Conservation (phyloP, 2,888 invertebrate genomes). For the Meghimatium bilineatum region DNA sequence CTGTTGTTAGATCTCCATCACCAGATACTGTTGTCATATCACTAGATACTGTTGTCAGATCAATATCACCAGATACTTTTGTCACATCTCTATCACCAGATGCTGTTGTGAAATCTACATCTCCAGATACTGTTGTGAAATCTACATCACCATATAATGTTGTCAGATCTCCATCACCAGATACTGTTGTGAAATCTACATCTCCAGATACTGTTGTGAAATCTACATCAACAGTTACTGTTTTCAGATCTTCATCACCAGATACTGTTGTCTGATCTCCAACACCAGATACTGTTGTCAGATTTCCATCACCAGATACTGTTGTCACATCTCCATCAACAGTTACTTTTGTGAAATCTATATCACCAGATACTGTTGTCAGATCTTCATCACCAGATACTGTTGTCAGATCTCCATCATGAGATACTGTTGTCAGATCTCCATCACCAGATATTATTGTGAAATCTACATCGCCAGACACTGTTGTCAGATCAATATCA, state of each 20-base stretch:
- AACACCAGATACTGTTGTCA: background rate
- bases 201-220: background rate
- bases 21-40: constrained; percentile 3
- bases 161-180: background rate
- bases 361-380: background rate
- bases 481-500: background rate
- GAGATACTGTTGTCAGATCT: background rate
- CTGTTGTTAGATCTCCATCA: background rate
- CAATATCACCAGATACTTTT: background rate
- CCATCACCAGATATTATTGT: background rate
- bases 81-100: background rate
- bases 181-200: background rate
- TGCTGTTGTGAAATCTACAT: background rate
- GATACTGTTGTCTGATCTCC: background rate
- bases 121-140: background rate
- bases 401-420: too few relatives aligned
- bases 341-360: background rate
- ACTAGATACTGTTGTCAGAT: background rate
- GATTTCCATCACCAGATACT: background rate
- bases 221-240: background rate
- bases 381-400: background rate
- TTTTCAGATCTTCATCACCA: background rate
- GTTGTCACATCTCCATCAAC: background rate
- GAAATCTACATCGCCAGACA: background rate
- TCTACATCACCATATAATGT: background rate